phyloP scores from a whole-genome alignment of 2,113 vertebrate genomes.

The Symphodus melops region DNA sequence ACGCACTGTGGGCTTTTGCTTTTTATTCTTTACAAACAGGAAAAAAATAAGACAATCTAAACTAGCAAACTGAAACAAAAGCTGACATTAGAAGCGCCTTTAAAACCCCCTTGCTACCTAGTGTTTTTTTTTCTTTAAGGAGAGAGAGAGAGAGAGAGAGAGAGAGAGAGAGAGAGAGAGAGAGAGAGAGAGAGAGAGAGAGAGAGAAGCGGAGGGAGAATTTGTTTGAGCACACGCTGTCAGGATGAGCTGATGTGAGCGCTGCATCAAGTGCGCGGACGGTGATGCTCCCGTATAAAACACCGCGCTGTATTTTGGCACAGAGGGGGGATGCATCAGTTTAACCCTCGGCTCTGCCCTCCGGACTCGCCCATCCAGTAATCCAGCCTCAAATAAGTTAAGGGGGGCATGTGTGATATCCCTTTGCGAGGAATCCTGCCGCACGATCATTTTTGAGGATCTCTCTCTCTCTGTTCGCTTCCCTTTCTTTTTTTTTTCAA shows the following conservation, averaged over 20 bases:
- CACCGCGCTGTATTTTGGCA: constrained; percentile 71
- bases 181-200: constrained; percentile 13
- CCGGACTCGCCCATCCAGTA: constrained; percentile 71
- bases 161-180: neutral
- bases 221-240: constrained; percentile 63
- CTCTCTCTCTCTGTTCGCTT: constrained; percentile 40
- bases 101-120: constrained; percentile 16
- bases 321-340: constrained; percentile 71
- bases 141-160: too few relatives aligned
- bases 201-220: constrained; percentile 54
- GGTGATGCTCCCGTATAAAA: constrained; percentile 72
- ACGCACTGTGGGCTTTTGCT: constrained; percentile 63
- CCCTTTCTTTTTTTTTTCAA: constrained; percentile 53
- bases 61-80: constrained; percentile 48
- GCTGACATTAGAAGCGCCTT: constrained; percentile 29
- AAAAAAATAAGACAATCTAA: constrained; percentile 13
- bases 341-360: constrained; percentile 75
- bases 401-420: constrained; percentile 50
- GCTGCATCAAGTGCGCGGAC: constrained; percentile 67
- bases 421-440: constrained; percentile 63
- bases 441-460: constrained; percentile 65
- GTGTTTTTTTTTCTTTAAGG: constrained; percentile 39
- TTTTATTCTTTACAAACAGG: neutral
- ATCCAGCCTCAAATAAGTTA: constrained; percentile 70
- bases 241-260: constrained; percentile 73